phyloP scores from a whole-genome alignment of 1,140 invertebrate genomes.

The Drosophila subobscura region DNA sequence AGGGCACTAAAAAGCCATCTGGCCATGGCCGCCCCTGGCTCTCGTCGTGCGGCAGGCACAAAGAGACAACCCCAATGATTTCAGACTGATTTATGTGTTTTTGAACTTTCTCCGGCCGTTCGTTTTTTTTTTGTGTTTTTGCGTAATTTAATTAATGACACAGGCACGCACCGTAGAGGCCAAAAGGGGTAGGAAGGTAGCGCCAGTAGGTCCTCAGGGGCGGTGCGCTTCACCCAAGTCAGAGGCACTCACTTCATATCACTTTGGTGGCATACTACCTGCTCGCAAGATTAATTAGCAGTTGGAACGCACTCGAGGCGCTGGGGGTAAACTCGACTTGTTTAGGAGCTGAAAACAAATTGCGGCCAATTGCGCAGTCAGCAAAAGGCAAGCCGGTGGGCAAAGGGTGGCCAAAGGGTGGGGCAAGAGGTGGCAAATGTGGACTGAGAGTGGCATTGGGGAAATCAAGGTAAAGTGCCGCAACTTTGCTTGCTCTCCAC shows the following conservation, averaged over 20 bases:
- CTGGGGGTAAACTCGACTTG: constrained; percentile 31
- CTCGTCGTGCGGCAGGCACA: too few species aligned
- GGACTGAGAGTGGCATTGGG: constrained; percentile 43
- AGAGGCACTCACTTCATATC: constrained; percentile 64
- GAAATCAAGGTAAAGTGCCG: constrained; percentile 74
- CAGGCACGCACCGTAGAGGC: constrained; percentile 52
- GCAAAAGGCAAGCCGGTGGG: constrained; percentile 29
- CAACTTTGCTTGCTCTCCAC: constrained; percentile 29
- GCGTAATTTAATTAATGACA: constrained; percentile 81
- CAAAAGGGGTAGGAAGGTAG: constrained; percentile 18
- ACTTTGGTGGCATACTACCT: constrained; percentile 31
- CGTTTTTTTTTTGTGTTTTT: constrained; percentile 12
- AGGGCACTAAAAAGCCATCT: constrained; percentile 68
- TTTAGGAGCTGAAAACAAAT: constrained; percentile 73
- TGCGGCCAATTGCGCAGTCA: constrained; percentile 64
- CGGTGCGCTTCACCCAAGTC: not conserved
- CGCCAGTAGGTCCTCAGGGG: not conserved
- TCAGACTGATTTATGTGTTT: constrained; percentile 78
- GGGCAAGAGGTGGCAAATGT: constrained; percentile 3
- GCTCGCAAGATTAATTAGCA: constrained; percentile 74
- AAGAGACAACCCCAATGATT: constrained; percentile 49
- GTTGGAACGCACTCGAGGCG: constrained; percentile 60
- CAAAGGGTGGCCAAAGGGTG: constrained; percentile 1
- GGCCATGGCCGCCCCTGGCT: not conserved
- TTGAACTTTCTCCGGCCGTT: constrained; percentile 63